Base-by-base conservation (phyloP, 2,888 invertebrate species). In the Chironomus tentans region DNA sequence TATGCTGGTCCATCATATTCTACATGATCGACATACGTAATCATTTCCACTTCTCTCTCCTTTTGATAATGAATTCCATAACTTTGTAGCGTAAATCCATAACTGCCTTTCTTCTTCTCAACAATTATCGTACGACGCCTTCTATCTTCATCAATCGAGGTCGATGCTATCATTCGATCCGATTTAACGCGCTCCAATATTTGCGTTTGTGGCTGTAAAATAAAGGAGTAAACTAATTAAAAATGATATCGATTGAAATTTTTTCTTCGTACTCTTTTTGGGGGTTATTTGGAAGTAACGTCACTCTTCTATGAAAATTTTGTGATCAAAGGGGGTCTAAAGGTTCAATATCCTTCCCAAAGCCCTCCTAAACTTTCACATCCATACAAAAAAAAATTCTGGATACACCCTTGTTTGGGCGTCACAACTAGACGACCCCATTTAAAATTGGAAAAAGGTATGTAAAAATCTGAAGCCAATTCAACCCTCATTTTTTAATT, bases 11-110 rank as follows among this genome's bases (percentile, higher is more conserved):
- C 97, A 78, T 94, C 94, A 77, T 91, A 89, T 80, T 96, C 97
- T 76, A 98, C 96, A 82, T 95, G 96, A 82, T 98, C 98, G 68
- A 98, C 97, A 82, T 98, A 98, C 0, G 97, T 98, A 77, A 98
- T 94, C 86, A 97, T 92, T 84, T 98, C 97, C 77, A 97, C 93
- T 83, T 96, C 95, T 82, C 94, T 92, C 80, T 94, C 95, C 85
- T 92, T 91, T 82, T 95, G 95, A 83, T 97, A 96, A 82, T 97
- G 96, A 77, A 98, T 97, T 48, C 97, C 97, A 82, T 98, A 98
- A 80, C 97, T 97, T 88, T 98, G 97, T 56, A 98, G 86, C 0
- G 97, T 97, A 84, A 98, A 98, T 13, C 98, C 98, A 83, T 94
- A 98, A 46, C 93, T 93, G 68, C 92, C 92, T 82, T 92, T 93